Evolutionary conservation across 2,113 vertebrate genomes (phyloP), one percentile per base, ranked within the genome.

Genomic region (Garra rufa): DNA sequence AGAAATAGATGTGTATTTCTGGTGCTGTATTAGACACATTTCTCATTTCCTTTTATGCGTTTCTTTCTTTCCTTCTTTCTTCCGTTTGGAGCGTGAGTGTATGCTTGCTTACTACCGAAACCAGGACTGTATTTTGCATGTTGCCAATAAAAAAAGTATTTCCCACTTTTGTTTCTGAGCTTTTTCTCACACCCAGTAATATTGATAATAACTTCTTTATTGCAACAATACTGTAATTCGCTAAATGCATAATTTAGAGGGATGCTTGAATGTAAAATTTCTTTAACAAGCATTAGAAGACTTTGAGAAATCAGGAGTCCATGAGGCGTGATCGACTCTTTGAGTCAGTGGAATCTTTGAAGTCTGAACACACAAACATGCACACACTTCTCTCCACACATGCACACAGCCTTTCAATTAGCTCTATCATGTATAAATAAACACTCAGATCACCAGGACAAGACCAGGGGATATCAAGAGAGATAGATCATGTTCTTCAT

Each of bases 61-160:
- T 24, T 26, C 13, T 63, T 59, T 80, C 7, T 63, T 81, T 28
- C 52, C 4, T 38, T 70, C 21, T 57, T 9, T 13, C 30, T 38
- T 28, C n/a, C 10, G 19, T 63, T 41, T 9, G 70, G 71, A 19
- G 63, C 13, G 44, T 44, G 65, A 13, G 71, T 38, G 63, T 44
- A 6, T 61, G 41, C 1, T 9, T 81, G 34, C 46, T 34, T 21
- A 91, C 91, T 50, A 91, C 93, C 93, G 93, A 92, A 94, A 93
- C 92, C 95, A 95, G 95, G 92, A 94, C 89, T 95, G 95, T 96
- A 95, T 95, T 95, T 96, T 95, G 96, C 96, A 96, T 96, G 96
- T 96, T 94, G 91, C 90, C 94, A 96, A 94, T 95, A 95, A 95
- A 94, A 52, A 77, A 90, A 90, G 57, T 86, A 83, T 84, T 83